Evolutionary conservation across 1,140 invertebrate genomes (phyloP), one percentile per base, ranked within the genome.

Genomic region (Tetramorium alpestre): DNA sequence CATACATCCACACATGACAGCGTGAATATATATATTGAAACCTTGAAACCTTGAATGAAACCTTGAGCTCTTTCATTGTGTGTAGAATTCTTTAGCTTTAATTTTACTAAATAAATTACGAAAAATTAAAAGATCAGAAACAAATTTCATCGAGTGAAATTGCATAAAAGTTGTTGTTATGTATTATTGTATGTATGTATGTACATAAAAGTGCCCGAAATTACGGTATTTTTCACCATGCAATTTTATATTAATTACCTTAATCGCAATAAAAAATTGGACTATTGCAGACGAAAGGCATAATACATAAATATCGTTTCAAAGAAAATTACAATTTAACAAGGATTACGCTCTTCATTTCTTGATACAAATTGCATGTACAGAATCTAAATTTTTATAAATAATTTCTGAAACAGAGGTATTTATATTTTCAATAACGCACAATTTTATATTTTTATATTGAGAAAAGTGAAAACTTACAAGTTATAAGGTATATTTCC

Each of bases 341-440:
- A 18, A 41, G 7, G 25, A 70, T 77, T 60, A 62, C 3, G 33
- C 11, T 28, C 38, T 18, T 44, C 47, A 47, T 28, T 60, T 62
- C 4, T 33, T 10, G 7, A 47, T 4, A 47, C 10, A 11, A 62
- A 62, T 16, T 38, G 22, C 38, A 2, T 22, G 10, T 49, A 22
- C 54, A 54, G 33, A n/a, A 76, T 60, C 11, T 25, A 76, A 18
- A 76, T 2, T 44, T 58, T 41, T 58, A 25, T 76, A 76, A 56
- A 41, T 4, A 41, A 3, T 60, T 7, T 38, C 18, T 51, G 0
- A 51, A 72, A 51, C 28, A 70, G 6, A 33, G 4, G 18, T 49
- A 18, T 49, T 8, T 18, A 5, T 6, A 70, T 16, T 18, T 51
- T 33, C 54, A 54, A 54, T 18, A 54, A n/a, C n/a, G 3, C 1